A percentile compares a stretch with the other conserved stretches of the same genome.
Evolutionary conservation across 2,888 invertebrate genomes (phyloP).

Genomic region (Onthophagus sagittarius): DNA sequence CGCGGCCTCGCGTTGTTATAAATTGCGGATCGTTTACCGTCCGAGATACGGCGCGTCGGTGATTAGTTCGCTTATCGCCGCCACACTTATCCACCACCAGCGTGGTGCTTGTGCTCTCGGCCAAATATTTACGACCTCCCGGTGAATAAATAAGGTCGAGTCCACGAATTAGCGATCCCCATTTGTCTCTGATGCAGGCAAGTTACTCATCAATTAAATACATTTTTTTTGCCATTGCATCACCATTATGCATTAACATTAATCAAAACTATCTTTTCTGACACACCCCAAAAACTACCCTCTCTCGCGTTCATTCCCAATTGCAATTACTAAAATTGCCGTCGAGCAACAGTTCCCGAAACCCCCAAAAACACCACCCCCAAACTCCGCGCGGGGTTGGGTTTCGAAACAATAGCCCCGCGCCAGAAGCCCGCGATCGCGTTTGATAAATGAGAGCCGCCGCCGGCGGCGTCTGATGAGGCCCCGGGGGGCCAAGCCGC

Average conservation of each 20-base stretch:
- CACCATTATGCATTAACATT: no score
- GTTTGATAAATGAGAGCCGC: background rate
- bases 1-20: slow-evolving; percentile 16
- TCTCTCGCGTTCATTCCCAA: background rate
- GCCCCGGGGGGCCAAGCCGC: slow-evolving; percentile 9
- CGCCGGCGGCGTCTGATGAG: slow-evolving; percentile 21
- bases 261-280: background rate
- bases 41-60: slow-evolving; percentile 17
- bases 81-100: background rate
- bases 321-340: slow-evolving; percentile 3
- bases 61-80: slow-evolving; percentile 23
- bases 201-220: background rate
- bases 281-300: background rate
- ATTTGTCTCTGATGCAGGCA: background rate
- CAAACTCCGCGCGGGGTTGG: background rate
- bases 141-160: background rate
- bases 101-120: background rate
- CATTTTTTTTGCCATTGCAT: no score
- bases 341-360: background rate
- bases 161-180: background rate
- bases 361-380: background rate
- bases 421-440: background rate
- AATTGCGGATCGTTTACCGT: slow-evolving; percentile 21
- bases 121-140: background rate
- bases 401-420: slow-evolving; percentile 3